phyloP scores from a whole-genome alignment of 2,113 vertebrate genomes.

The Ictalurus punctatus region DNA sequence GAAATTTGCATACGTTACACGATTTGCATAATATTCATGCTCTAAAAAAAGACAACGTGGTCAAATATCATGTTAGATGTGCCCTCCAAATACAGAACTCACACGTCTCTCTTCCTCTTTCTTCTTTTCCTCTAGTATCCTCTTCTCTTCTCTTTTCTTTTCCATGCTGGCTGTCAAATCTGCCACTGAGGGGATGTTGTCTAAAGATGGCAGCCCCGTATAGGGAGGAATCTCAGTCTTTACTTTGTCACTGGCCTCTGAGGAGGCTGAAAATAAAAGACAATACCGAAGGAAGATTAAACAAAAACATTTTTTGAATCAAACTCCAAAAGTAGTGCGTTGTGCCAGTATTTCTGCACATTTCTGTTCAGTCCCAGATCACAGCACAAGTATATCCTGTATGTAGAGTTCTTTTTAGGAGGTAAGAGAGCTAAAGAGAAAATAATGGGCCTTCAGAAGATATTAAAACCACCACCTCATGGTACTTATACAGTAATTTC shows the following conservation, averaged over 20 bases:
- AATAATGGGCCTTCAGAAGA: background rate
- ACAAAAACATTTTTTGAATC: background rate
- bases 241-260: constrained; percentile 53
- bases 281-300: background rate
- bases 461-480: background rate
- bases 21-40: background rate
- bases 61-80: too few species aligned
- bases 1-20: background rate
- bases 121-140: constrained; percentile 79
- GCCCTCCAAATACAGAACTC: constrained; percentile 35
- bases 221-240: constrained; percentile 64
- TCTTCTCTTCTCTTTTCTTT: constrained; percentile 75
- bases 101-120: constrained; percentile 80
- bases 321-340: too few species aligned
- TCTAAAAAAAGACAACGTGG: background rate
- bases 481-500: background rate
- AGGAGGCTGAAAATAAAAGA: constrained; percentile 33
- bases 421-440: background rate
- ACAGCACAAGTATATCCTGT: too few species aligned
- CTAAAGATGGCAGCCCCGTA: constrained; percentile 63
- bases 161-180: constrained; percentile 79
- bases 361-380: background rate
- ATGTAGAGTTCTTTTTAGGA: too few species aligned
- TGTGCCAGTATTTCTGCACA: too few species aligned
- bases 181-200: constrained; percentile 74